A percentile compares a stretch with the other conserved stretches of the same genome.
These are phyloP conservation scores for Drosophila paulistorum DNA, from an alignment of 1,140 invertebrate species.

Conservation along the genomic window DNA sequence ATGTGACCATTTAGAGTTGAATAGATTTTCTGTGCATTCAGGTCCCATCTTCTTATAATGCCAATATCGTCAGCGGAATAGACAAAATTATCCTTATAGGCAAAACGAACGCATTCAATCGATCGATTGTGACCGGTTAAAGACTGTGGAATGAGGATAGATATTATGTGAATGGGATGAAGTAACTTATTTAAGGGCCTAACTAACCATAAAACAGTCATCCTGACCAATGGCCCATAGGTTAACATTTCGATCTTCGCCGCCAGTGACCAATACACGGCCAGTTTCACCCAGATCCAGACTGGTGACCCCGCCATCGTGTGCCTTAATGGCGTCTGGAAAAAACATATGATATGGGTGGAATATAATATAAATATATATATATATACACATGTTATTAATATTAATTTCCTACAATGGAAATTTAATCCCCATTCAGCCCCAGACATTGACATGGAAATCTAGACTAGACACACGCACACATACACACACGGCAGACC, in stretches of 20 bases:
- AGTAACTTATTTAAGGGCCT: neutral
- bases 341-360: slow-evolving; percentile 18
- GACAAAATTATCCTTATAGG: slow-evolving; percentile 96
- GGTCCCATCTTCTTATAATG: slow-evolving; percentile 97
- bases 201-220: slow-evolving; percentile 95
- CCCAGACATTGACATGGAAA: too few relatives aligned
- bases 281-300: slow-evolving; percentile 94
- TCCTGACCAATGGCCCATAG: slow-evolving; percentile 98
- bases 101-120: slow-evolving; percentile 97
- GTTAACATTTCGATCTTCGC: slow-evolving; percentile 98
- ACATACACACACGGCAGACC: slow-evolving; percentile 5
- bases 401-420: neutral
- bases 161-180: too few relatives aligned
- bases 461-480: slow-evolving; percentile 11
- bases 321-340: slow-evolving; percentile 93
- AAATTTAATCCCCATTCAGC: neutral
- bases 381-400: neutral
- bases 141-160: slow-evolving; percentile 42
- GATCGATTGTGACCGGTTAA: slow-evolving; percentile 96
- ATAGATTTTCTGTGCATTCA: slow-evolving; percentile 95
- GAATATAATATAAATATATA: too few relatives aligned
- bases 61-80: slow-evolving; percentile 97
- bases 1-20: slow-evolving; percentile 97
- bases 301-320: slow-evolving; percentile 92
- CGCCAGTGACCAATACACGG: slow-evolving; percentile 96